Evolutionary conservation across 1,140 invertebrate genomes (phyloP).

Genomic region (Diorhabda elongata): DNA sequence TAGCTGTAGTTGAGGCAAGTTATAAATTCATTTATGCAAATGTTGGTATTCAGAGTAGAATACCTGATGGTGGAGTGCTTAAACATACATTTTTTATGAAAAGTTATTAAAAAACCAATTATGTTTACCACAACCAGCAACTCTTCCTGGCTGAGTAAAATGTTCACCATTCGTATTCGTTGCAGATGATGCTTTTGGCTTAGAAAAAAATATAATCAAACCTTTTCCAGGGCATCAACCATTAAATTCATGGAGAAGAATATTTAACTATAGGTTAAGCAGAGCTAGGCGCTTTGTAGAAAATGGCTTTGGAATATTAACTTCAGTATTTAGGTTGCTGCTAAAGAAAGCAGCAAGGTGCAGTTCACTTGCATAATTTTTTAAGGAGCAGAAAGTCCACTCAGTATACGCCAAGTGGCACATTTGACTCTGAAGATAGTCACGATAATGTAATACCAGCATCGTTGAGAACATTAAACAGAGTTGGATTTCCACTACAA

Average conservation of each 20-base stretch:
- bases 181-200: background rate
- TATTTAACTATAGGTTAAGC: background rate
- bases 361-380: constrained; percentile 41
- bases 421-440: background rate
- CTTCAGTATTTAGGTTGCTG: background rate
- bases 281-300: background rate
- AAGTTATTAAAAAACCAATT: background rate
- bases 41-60: constrained; percentile 46
- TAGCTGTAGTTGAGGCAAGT: background rate
- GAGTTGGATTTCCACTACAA: too few relatives aligned
- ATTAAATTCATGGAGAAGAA: background rate
- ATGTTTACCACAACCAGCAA: background rate
- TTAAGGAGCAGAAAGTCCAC: constrained; percentile 22
- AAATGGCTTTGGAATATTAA: background rate
- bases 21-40: constrained; percentile 46
- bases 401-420: background rate
- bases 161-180: background rate
- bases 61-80: constrained; percentile 45
- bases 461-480: too few relatives aligned
- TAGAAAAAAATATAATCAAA: background rate
- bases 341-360: constrained; percentile 28
- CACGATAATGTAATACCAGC: too few relatives aligned
- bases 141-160: background rate
- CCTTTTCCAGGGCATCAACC: background rate
- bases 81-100: background rate